Evolutionary conservation across 2,888 invertebrate species (phyloP), one percentile per base, ranked within the genome.

Genomic region (Pristionchus mayeri): DNA sequence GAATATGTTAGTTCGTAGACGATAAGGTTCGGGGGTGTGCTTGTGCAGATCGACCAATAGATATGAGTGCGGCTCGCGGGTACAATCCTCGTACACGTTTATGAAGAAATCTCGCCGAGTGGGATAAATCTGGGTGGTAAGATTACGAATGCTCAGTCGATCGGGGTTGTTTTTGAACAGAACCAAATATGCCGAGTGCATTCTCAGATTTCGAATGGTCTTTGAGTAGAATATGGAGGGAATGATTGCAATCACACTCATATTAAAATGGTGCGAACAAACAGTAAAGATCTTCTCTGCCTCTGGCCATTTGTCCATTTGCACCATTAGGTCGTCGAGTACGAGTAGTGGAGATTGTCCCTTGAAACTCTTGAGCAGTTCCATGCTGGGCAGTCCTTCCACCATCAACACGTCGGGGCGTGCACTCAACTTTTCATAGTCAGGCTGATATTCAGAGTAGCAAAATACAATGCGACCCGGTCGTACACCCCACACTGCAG

Each of bases 191-290:
- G 27, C 30, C 3, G 13, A 78, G 16, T 78, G 78, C 3, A 78
- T 78, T 13, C 76, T 16, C 3, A 76, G 44, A 40, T 44, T 40
- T 24, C 76, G 40, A 27, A 76, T n/a, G n/a, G n/a, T n/a, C 27
- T 76, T 76, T 44, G 76, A 76, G 48, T 76, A 76, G 27, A 76
- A 76, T 11, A 76, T 76, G 2, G 76, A 76, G 76, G 40, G 76
- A 24, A 76, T 76, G 9, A 76, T 76, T 3, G 76, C 76, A 18
- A 76, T 76, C 11, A 76, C 48, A 21, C 16, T 18, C 76, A 76
- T 76, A 48, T 76, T 27, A 16, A 44, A 76, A n/a, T 76, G 76
- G 44, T 76, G 76, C 9, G 76, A 76, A 0, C 2, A 16, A 48
- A 78, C 52, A 4, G 78, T 30, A 21, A 78, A 78, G 4, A 78